Base-by-base conservation (phyloP, 2,113 vertebrate species). In the Tichodroma muraria region DNA sequence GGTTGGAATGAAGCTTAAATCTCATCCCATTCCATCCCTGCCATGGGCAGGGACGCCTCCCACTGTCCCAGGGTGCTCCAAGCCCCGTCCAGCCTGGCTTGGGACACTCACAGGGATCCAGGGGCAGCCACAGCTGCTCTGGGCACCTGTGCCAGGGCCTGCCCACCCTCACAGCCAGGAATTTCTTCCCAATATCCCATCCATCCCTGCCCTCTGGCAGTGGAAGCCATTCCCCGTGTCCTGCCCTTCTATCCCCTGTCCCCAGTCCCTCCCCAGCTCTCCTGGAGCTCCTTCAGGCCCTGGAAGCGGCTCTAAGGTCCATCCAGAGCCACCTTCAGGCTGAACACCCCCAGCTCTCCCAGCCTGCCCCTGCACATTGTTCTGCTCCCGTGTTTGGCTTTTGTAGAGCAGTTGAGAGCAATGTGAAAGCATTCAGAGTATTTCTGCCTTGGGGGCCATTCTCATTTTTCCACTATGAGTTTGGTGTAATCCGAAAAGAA, bases 1-100 rank as follows among this genome's bases (percentile, higher is more conserved):
- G 33, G 19, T 9, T 11, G 77, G 76, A 24, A 38, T 1, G 28
- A 4, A 15, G 19, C 23, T 38, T 21, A 38, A 66, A 45, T 1
- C 1, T 7, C 44, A n/a, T 4, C 59, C 10, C 1, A 1, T 28
- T 0, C 31, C 59, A 23, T 1, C 16, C 18, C 28, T 42, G 24
- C 5, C 42, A 15, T 5, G 25, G 60, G 25, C 57, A 49, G 49
- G 49, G 57, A 56, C 35, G 50, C 3, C 11, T 80, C 1, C 18
- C 33, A 21, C 50, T 3, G 0, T 27, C 37, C 31, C 76, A 72
- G 42, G 21, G 0, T 42, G 22, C 10, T 50, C 30, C 56, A 14
- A 79, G 8, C n/a, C 38, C 10, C 0, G 0, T 63, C 49, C 85
- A 42, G 0, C 31, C 66, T 15, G 37, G 21, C 27, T 59, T 64